Percentiles rank a stretch among this genome's conserved stretches.
These are phyloP conservation scores for Xestia rhomboidea DNA, from an alignment of 2,888 invertebrate genomes.

Conservation along the genomic window DNA sequence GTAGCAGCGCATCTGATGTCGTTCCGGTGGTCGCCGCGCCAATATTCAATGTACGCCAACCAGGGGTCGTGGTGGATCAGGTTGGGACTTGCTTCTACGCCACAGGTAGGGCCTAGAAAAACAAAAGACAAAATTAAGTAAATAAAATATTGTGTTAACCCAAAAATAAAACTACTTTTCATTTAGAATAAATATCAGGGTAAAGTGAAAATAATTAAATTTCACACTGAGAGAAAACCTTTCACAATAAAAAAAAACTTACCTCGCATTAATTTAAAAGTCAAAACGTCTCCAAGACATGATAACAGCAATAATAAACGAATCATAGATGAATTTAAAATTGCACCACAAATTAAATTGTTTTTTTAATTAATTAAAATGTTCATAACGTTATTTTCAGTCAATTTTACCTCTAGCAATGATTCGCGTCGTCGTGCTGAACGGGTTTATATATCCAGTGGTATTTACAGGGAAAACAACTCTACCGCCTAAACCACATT, in stretches of 20 bases:
- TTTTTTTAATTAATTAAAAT: background rate
- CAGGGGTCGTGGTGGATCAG: constrained; percentile 74
- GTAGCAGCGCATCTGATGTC: constrained; percentile 71
- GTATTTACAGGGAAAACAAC: constrained; percentile 39
- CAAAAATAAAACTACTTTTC: background rate
- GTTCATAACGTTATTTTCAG: constrained; percentile 35
- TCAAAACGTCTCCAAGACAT: constrained; percentile 42
- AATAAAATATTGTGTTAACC: no score
- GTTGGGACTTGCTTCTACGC: constrained; percentile 62
- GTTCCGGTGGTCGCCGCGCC: constrained; percentile 49
- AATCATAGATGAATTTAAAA: constrained; percentile 55
- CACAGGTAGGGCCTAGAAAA: constrained; percentile 48
- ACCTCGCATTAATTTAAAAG: constrained; percentile 51
- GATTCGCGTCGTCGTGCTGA: background rate
- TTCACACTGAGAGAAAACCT: background rate
- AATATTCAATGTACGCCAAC: constrained; percentile 73
- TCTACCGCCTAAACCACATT: background rate
- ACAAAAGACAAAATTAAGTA: background rate
- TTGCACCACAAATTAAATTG: background rate
- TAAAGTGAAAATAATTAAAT: background rate
- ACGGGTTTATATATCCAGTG: constrained; percentile 23
- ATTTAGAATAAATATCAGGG: background rate
- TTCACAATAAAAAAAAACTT: background rate
- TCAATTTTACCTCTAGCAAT: constrained; percentile 27
- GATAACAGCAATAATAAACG: constrained; percentile 48